Evolutionary conservation across 2,888 invertebrate species (phyloP).

Genomic region (Lasioglossum lativentre): DNA sequence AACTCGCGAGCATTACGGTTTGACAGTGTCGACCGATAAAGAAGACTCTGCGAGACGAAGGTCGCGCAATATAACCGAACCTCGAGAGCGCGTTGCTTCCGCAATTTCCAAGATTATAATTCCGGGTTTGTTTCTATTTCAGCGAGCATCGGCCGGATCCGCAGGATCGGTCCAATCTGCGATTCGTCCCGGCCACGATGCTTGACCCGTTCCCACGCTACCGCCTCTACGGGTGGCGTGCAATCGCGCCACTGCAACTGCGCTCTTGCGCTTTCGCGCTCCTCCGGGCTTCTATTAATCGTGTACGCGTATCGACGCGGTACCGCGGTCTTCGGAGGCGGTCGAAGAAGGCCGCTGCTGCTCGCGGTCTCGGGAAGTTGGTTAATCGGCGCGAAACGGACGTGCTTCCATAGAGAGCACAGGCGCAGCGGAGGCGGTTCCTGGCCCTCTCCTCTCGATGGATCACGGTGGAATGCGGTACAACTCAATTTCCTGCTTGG

Average conservation of each 20-base stretch:
- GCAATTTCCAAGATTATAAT: constrained; percentile 13
- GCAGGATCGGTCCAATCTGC: constrained; percentile 62
- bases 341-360: background rate
- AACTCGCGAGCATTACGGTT: constrained; percentile 4
- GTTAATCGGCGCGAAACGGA: constrained; percentile 8
- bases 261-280: background rate
- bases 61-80: background rate
- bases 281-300: constrained; percentile 26
- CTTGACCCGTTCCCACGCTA: constrained; percentile 73
- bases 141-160: constrained; percentile 42
- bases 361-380: constrained; percentile 9
- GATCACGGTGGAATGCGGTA: constrained; percentile 22
- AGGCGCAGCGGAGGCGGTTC: background rate
- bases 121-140: constrained; percentile 33
- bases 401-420: background rate
- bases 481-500: constrained; percentile 23
- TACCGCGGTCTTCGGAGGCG: background rate
- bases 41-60: background rate
- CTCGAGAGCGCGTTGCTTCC: background rate
- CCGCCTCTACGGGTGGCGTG: constrained; percentile 44
- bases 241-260: constrained; percentile 8
- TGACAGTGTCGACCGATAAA: background rate
- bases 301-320: constrained; percentile 2
- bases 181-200: constrained; percentile 66
- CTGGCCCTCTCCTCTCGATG: background rate